Evolutionary conservation across 2,113 vertebrate genomes (phyloP).

Genomic region (Hiodon tergisus): DNA sequence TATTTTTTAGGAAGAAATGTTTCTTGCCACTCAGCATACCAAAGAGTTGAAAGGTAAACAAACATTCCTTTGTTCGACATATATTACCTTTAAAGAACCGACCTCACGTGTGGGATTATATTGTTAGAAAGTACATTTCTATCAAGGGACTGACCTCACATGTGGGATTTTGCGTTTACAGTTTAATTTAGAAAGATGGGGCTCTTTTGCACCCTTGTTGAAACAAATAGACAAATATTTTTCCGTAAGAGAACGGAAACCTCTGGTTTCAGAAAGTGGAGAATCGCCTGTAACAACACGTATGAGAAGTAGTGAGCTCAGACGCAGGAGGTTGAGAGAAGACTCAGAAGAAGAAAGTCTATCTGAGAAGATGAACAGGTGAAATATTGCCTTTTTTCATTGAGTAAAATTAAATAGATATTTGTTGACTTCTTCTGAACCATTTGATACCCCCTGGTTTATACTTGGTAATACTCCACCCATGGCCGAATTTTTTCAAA

Average conservation of each 20-base stretch:
- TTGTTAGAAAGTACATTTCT: no score
- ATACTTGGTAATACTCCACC: no score
- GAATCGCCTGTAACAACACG: constrained; percentile 33
- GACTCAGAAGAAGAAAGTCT: constrained; percentile 22
- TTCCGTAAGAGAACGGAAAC: background rate
- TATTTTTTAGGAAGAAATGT: constrained; percentile 43
- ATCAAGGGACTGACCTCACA: no score
- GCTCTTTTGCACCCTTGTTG: no score
- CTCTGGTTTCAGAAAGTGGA: constrained; percentile 42
- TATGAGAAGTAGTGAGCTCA: constrained; percentile 53
- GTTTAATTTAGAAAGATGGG: no score
- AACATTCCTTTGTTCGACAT: background rate
- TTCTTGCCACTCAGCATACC: constrained; percentile 6
- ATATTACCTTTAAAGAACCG: no score
- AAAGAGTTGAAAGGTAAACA: constrained; percentile 37
- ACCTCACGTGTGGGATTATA: no score
- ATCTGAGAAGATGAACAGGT: constrained; percentile 42
- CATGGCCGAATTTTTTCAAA: no score
- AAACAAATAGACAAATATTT: no score
- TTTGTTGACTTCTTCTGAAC: background rate
- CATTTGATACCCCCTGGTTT: no score
- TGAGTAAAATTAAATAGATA: background rate
- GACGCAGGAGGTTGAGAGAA: constrained; percentile 40
- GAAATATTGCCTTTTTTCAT: no score
- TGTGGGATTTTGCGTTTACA: no score